A percentile compares a stretch with the other conserved stretches of the same genome.
These are phyloP conservation scores for Umimayanthus chanpuru DNA, from an alignment of 92 coral and sea anemone species.

Conservation along the genomic window DNA sequence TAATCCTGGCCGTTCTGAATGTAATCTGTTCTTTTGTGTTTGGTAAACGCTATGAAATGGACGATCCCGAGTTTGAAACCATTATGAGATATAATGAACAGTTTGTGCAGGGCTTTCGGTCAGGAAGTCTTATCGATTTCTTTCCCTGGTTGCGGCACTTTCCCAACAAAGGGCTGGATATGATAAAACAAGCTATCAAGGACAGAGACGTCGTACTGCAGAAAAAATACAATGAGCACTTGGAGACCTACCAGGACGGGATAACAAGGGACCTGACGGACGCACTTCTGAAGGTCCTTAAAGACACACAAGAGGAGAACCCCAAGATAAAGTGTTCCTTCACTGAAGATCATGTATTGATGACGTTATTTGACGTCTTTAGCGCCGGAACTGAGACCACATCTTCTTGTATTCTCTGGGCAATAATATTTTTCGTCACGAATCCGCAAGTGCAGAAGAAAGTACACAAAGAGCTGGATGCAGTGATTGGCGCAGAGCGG, in stretches of 20 bases:
- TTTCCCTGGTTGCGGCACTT: constrained; percentile 91
- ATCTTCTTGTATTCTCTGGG: constrained; percentile 88
- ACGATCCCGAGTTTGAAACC: constrained; percentile 85
- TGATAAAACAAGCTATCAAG: constrained; percentile 77
- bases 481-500: constrained; percentile 81
- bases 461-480: constrained; percentile 82
- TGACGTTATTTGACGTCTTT: constrained; percentile 86
- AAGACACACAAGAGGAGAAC: constrained; percentile 57
- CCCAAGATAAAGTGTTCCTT: constrained; percentile 52
- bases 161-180: constrained; percentile 76
- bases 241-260: constrained; percentile 77
- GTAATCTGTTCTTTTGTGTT: constrained; percentile 91
- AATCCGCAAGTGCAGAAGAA: constrained; percentile 83
- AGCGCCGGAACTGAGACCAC: constrained; percentile 97
- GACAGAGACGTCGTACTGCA: constrained; percentile 81
- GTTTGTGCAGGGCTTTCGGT: constrained; percentile 87
- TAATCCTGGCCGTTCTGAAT: constrained; percentile 85
- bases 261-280: constrained; percentile 96
- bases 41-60: constrained; percentile 82
- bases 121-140: constrained; percentile 91
- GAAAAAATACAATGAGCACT: constrained; percentile 86
- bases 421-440: constrained; percentile 81
- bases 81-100: constrained; percentile 76
- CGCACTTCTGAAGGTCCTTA: constrained; percentile 80
- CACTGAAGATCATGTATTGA: constrained; percentile 85